phyloP scores from a whole-genome alignment of 2,888 invertebrate species.

The Gibbula magus region DNA sequence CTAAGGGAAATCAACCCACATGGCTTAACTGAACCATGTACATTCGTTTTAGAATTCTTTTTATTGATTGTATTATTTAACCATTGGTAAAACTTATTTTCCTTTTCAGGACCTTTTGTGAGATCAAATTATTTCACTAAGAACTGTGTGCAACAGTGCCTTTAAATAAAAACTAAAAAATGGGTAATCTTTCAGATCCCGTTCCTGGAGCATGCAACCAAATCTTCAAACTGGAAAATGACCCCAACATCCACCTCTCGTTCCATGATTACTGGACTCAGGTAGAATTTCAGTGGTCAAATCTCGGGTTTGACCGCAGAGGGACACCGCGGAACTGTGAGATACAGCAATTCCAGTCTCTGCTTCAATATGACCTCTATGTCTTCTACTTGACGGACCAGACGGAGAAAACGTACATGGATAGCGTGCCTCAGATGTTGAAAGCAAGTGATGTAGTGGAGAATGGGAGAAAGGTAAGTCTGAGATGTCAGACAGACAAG shows the following conservation, averaged over 20 bases:
- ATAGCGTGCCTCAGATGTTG: constrained; percentile 80
- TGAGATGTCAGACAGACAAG: too few species aligned
- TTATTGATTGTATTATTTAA: too few species aligned
- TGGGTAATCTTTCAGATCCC: constrained; percentile 79
- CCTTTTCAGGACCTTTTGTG: too few species aligned
- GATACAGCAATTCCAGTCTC: constrained; percentile 61
- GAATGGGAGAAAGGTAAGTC: constrained; percentile 44
- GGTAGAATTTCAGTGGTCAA: constrained; percentile 77
- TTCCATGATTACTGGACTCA: constrained; percentile 76
- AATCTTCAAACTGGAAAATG: constrained; percentile 80
- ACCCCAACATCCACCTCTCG: constrained; percentile 77
- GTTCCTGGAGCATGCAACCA: constrained; percentile 87
- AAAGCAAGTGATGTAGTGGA: constrained; percentile 70
- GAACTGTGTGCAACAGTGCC: too few species aligned
- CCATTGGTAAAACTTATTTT: too few species aligned
- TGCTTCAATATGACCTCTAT: constrained; percentile 79
- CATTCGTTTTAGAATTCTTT: too few species aligned
- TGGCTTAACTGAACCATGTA: too few species aligned
- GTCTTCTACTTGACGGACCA: constrained; percentile 81
- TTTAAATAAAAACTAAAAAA: too few species aligned
- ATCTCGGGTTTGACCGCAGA: constrained; percentile 74
- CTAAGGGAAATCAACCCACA: too few species aligned
- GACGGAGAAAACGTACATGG: constrained; percentile 79
- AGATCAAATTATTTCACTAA: too few species aligned
- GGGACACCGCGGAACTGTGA: constrained; percentile 68